These are phyloP conservation scores for Chrysolina oricalcia DNA, from an alignment of 2,888 invertebrate species.

Conservation along the genomic window DNA sequence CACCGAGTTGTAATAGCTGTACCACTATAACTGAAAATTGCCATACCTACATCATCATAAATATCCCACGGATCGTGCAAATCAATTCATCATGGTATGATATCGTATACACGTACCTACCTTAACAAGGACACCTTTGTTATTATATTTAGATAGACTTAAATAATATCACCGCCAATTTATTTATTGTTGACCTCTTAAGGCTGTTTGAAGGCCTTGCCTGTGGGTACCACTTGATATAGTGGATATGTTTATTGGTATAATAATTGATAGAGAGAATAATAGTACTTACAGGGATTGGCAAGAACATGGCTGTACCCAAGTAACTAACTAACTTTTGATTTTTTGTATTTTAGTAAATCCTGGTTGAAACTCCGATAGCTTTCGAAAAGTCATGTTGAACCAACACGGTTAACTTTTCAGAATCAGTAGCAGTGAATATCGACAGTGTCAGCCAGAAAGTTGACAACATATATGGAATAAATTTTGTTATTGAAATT, in stretches of 20 bases:
- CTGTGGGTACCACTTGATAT: constrained; percentile 28
- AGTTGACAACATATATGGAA: too few relatives aligned
- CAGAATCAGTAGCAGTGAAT: too few relatives aligned
- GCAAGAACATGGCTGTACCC: background rate
- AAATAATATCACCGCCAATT: constrained; percentile 24
- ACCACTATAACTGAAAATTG: background rate
- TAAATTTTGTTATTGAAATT: too few relatives aligned
- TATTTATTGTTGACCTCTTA: constrained; percentile 35
- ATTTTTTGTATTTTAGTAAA: too few relatives aligned
- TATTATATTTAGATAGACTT: constrained; percentile 9
- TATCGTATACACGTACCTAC: constrained; percentile 18
- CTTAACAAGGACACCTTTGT: constrained; percentile 24
- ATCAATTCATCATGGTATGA: constrained; percentile 18
- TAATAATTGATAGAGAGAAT: constrained; percentile 1
- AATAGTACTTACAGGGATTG: constrained; percentile 1
- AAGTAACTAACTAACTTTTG: too few relatives aligned
- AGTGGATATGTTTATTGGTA: constrained; percentile 27
- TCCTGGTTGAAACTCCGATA: too few relatives aligned
- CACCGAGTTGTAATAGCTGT: background rate
- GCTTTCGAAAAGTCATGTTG: too few relatives aligned
- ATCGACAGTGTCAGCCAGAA: too few relatives aligned
- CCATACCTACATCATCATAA: constrained; percentile 12
- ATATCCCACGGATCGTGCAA: constrained; percentile 13
- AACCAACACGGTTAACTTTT: too few relatives aligned
- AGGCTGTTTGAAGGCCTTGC: constrained; percentile 39